Percentiles rank a stretch among this genome's conserved stretches.
phyloP scores from a whole-genome alignment of 2,888 invertebrate species.

The Apamea crenata region DNA sequence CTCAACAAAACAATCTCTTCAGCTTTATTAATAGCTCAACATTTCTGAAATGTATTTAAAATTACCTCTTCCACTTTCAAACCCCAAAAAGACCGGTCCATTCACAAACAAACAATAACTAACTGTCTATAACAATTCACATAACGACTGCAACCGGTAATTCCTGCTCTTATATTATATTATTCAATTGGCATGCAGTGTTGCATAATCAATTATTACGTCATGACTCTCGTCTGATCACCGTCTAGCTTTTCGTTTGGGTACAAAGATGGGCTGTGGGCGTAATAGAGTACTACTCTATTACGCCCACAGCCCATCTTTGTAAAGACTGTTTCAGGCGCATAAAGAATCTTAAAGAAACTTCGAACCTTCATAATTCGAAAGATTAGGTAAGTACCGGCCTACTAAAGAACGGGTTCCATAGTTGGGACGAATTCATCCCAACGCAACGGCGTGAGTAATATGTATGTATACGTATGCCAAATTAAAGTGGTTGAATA shows the following conservation, averaged over 20 bases:
- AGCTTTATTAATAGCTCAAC: too few relatives aligned
- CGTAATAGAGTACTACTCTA: background rate
- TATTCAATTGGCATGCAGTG: slow-evolving; percentile 53
- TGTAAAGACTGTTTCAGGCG: background rate
- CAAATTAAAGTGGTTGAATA: too few relatives aligned
- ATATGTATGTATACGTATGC: too few relatives aligned
- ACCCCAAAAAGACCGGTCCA: slow-evolving; percentile 15
- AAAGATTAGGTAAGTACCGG: background rate
- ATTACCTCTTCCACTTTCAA: slow-evolving; percentile 15
- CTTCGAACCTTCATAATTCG: background rate
- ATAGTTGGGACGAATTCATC: too few relatives aligned
- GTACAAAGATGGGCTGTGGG: background rate
- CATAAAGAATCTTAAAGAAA: background rate
- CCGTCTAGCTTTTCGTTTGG: slow-evolving; percentile 37
- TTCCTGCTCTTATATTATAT: slow-evolving; percentile 42
- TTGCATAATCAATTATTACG: slow-evolving; percentile 56
- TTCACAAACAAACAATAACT: slow-evolving; percentile 34
- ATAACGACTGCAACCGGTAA: slow-evolving; percentile 36
- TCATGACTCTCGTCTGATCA: slow-evolving; percentile 45
- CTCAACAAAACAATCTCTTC: too few relatives aligned
- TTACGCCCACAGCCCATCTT: too few relatives aligned
- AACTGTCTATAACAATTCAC: slow-evolving; percentile 22
- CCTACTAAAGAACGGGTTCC: background rate
- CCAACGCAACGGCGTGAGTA: too few relatives aligned
- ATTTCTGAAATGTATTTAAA: background rate